Conservation (phyloP, 2,888 invertebrate genomes). For the Mycogona germanica region DNA sequence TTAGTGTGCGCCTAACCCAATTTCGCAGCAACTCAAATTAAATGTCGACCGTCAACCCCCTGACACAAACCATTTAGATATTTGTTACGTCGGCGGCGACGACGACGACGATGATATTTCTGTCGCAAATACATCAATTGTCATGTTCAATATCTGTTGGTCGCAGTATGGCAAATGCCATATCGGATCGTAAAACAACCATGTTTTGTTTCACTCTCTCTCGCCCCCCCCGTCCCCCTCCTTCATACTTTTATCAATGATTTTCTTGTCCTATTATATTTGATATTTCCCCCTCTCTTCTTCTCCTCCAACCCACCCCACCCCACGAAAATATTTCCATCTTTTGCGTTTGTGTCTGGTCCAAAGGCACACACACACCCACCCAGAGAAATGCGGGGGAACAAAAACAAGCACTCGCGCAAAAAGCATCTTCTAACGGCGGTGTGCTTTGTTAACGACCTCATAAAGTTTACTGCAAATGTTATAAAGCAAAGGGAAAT, state of each 20-base stretch:
- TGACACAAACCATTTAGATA: too few species aligned
- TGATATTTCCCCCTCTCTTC: background rate
- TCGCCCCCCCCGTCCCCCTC: background rate
- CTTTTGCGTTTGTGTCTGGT: constrained; percentile 7
- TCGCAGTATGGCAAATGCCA: too few species aligned
- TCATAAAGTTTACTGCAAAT: constrained; percentile 16
- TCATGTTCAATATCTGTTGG: background rate
- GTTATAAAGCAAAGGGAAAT: constrained; percentile 17
- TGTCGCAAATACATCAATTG: too few species aligned
- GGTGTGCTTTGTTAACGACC: constrained; percentile 15
- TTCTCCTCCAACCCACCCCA: constrained; percentile 1
- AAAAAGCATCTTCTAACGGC: constrained; percentile 3
- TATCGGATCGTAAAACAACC: too few species aligned
- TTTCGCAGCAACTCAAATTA: too few species aligned
- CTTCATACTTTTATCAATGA: constrained; percentile 7
- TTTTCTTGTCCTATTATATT: too few species aligned
- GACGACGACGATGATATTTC: too few species aligned
- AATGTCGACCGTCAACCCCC: too few species aligned
- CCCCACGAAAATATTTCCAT: constrained; percentile 7
- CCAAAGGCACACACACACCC: too few species aligned
- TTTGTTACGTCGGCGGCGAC: too few species aligned
- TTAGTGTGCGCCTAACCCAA: too few species aligned
- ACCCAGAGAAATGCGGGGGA: background rate
- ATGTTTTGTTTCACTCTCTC: too few species aligned
- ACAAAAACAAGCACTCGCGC: constrained; percentile 12